Percentiles rank a stretch among this genome's conserved stretches.
These are phyloP conservation scores for Cosmorhoe ocellata DNA, from an alignment of 2,888 invertebrate species.

Conservation along the genomic window DNA sequence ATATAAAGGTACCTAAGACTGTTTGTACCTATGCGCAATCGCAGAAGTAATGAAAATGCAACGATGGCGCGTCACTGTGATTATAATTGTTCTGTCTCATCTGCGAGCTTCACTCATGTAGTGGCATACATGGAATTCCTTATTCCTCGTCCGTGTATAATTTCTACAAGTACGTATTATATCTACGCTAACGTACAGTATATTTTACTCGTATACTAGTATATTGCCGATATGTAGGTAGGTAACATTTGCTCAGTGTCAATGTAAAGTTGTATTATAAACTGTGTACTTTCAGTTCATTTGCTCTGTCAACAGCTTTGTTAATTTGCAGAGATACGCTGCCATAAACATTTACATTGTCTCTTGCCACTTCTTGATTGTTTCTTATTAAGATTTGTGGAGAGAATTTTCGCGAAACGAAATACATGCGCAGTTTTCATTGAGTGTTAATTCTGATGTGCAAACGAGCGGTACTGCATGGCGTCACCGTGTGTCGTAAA, in stretches of 20 bases:
- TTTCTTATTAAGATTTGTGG: constrained; percentile 6
- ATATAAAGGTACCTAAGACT: constrained; percentile 61
- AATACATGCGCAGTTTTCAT: constrained; percentile 7
- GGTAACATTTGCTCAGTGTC: constrained; percentile 13
- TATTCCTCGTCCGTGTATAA: constrained; percentile 7
- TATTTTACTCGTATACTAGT: too few relatives aligned
- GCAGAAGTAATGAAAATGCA: constrained; percentile 55
- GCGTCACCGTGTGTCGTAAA: constrained; percentile 60
- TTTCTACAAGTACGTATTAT: background rate
- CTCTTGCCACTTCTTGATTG: constrained; percentile 12
- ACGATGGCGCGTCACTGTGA: constrained; percentile 40
- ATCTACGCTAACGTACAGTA: background rate
- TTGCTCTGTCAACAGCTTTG: constrained; percentile 18
- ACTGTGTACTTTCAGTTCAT: constrained; percentile 16
- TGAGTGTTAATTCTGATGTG: constrained; percentile 12
- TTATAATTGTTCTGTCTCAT: constrained; percentile 25
- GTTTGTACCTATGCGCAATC: constrained; percentile 49
- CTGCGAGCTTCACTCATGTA: constrained; percentile 13
- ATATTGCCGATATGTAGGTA: too few relatives aligned
- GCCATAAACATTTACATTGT: constrained; percentile 9
- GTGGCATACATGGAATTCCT: constrained; percentile 20
- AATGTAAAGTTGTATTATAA: constrained; percentile 8
- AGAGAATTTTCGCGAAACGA: background rate
- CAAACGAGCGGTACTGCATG: constrained; percentile 15
- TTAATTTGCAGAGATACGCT: constrained; percentile 12